Percentiles rank a stretch among this genome's conserved stretches.
phyloP scores from a whole-genome alignment of 2,797 vertebrate species.

The Halcyon leucocephala region DNA sequence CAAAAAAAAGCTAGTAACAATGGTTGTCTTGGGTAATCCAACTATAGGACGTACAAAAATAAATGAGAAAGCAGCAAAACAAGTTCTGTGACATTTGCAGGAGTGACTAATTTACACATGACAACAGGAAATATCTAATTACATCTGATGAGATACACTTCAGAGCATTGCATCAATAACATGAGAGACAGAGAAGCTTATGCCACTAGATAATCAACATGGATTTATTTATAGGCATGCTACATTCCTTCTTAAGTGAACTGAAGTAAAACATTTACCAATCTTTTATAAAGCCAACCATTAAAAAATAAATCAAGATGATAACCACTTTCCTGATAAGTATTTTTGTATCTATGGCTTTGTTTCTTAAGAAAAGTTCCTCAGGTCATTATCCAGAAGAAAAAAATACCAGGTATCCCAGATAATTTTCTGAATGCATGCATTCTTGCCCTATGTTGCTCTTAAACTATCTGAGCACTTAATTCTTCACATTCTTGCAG shows the following conservation, averaged over 20 bases:
- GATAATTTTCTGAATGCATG: not conserved
- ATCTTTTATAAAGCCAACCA: slow-evolving; percentile 14
- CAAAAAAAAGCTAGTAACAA: not conserved
- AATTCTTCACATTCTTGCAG: not conserved
- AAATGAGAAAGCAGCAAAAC: slow-evolving; percentile 12
- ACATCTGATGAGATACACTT: not conserved
- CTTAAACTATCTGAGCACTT: not conserved
- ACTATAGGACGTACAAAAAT: not conserved
- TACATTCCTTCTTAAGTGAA: slow-evolving; percentile 9
- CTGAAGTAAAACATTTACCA: not conserved
- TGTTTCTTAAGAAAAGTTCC: not conserved
- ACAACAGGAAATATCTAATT: slow-evolving; percentile 39
- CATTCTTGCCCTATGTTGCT: not conserved
- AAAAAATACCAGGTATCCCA: not conserved
- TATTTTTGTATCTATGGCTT: not conserved
- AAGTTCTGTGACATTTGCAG: slow-evolving; percentile 18
- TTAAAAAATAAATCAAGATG: not conserved
- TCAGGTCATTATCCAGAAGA: not conserved
- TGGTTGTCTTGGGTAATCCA: not conserved
- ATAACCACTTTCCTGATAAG: not conserved
- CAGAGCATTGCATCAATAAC: not conserved
- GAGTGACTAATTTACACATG: slow-evolving; percentile 39
- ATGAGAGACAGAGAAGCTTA: not conserved
- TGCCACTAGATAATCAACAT: not conserved
- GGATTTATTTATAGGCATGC: not conserved